phyloP scores from a whole-genome alignment of 2,797 vertebrate genomes.

The Syndactyla subalaris region DNA sequence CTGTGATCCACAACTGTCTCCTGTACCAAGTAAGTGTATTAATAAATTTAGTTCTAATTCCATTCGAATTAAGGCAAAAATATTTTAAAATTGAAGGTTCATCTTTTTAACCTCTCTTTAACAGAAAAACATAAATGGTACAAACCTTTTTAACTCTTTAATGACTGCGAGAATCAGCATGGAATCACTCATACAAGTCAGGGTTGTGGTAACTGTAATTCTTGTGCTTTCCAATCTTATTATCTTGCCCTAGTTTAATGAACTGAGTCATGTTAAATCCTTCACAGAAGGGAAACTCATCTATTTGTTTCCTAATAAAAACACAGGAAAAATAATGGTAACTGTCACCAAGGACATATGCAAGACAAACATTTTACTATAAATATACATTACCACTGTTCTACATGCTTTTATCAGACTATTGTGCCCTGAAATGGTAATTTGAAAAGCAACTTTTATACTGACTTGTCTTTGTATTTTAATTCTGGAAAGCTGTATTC shows the following conservation, averaged over 20 bases:
- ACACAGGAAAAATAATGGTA: not conserved
- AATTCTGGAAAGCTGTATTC: not conserved
- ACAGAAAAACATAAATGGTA: not conserved
- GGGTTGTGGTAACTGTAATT: not conserved
- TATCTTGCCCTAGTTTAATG: not conserved
- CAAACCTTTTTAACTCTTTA: not conserved
- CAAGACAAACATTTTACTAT: not conserved
- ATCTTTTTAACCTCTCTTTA: not conserved
- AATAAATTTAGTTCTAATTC: not conserved
- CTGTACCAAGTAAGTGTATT: conserved; percentile 72
- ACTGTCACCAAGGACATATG: not conserved
- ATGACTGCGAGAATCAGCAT: not conserved
- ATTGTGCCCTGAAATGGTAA: not conserved
- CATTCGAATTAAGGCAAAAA: not conserved
- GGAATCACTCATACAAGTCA: not conserved
- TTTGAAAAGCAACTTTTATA: not conserved
- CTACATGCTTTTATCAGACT: not conserved
- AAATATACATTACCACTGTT: not conserved
- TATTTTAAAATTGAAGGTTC: not conserved
- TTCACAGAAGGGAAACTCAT: not conserved
- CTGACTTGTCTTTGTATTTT: not conserved
- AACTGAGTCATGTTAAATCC: not conserved
- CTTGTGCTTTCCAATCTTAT: not conserved
- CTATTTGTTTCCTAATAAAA: not conserved
- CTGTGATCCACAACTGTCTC: conserved; percentile 81